Evolutionary conservation across 2,797 vertebrate species (phyloP), one percentile per base, ranked within the genome.

Genomic region (Decapterus maruadsi): DNA sequence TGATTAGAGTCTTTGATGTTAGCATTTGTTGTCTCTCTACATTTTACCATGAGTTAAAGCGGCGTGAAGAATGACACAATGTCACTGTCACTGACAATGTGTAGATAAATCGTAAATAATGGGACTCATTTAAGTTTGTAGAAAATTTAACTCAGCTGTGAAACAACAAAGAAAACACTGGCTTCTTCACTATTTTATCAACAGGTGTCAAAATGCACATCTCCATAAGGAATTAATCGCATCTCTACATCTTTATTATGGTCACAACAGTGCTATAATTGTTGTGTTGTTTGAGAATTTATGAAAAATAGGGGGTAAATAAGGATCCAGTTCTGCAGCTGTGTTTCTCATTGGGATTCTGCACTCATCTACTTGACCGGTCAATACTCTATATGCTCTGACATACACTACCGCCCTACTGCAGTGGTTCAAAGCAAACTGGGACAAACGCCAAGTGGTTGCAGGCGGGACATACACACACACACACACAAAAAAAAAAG

Each of bases 331-430:
- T 83, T 82, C 86, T 89, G 89, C 92, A 91, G 91, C 88, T 88
- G 91, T 68, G 87, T 63, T 72, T 77, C 85, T 90, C 82, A 89
- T 93, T 92, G 72, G 68, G 81, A 93, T 90, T 84, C 91, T 75
- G 75, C 66, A 63, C 43, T 80, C 6, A 68, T 88, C 62, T 51
- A 68, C 84, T 77, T 87, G 64, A 84, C 84, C 63, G 50, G 82
- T 89, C 90, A 90, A 90, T 90, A 89, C 77, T 84, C 90, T 85
- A 87, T 87, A 88, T 83, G 81, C 87, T 89, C 73, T 2, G 8
- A 87, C 80, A 82, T 78, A 74, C 82, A 58, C 83, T 20, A 67
- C 38, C 13, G 2, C 62, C 60, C 83, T 72, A 69, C 79, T 88
- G 85, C 89, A 84, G 89, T 60, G 70, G 77, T 79, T 86, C 76